A percentile compares a stretch with the other conserved stretches of the same genome.
Evolutionary conservation across 2,797 vertebrate genomes (phyloP).

Genomic region (Gallinago stenura): DNA sequence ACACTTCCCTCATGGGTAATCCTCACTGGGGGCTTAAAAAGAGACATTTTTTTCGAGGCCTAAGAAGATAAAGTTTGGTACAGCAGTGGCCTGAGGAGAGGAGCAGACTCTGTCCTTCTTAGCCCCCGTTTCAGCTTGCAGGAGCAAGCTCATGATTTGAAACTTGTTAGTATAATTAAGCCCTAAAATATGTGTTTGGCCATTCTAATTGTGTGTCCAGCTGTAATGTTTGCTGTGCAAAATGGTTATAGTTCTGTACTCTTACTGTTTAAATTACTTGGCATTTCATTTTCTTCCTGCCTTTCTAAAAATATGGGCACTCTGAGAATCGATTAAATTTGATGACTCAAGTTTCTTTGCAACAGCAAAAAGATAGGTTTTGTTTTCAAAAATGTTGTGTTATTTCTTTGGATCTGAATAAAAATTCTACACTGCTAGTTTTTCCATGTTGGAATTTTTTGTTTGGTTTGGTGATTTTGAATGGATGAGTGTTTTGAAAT

Average conservation of each 20-base stretch:
- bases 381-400: background rate
- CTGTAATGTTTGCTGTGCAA: background rate
- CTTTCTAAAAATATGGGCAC: background rate
- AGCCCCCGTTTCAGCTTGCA: background rate
- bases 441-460: background rate
- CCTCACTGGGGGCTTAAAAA: background rate
- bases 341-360: background rate
- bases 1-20: background rate
- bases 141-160: background rate
- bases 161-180: background rate
- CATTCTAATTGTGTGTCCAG: background rate
- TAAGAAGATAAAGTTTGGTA: background rate
- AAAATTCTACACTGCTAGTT: background rate
- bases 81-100: background rate
- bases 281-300: background rate
- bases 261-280: background rate
- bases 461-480: background rate
- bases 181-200: background rate
- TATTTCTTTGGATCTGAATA: background rate
- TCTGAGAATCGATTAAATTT: background rate
- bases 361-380: background rate
- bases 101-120: background rate
- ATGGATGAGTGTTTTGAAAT: background rate
- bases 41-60: background rate
- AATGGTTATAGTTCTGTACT: background rate